Base-by-base conservation (phyloP, 30 jellyfish, hydroid and myxozoan species). In the Haliclystus octoradiatus region DNA sequence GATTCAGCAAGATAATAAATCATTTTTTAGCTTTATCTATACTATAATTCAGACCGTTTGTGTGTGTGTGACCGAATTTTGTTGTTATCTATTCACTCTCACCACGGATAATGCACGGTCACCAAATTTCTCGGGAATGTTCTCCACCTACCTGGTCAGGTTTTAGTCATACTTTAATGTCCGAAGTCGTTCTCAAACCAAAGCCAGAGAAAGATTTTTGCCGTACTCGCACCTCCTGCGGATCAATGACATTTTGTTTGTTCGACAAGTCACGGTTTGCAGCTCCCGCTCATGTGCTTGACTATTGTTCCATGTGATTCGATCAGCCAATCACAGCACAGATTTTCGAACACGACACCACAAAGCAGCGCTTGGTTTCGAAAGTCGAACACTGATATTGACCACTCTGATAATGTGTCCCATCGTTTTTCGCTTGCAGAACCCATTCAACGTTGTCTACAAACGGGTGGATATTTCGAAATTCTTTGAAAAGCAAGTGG, bases 311-410 rank as follows among this genome's bases (percentile, higher is more conserved):
- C 57, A 40, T 5, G 19, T 40, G 57, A 40, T 40, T 40, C 57
- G 57, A 5, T 40, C 57, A 40, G 57, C 57, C 57, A 40, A 40
- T 40, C 57, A 40, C 9, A 40, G 19, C 57, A 19, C 57, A 9
- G 57, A 5, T n/a, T n/a, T 40, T 40, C 14, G 14, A 40, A 40
- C 57, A 40, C 9, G 57, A 40, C 57, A 40, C 57, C 57, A 19
- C 57, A 40, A 40, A 40, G n/a, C 57, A 40, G 57, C 57, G 57
- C 57, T 40, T 40, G 57, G 14, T 40, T 40, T 40, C 57, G 57
- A 40, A 40, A 40, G 57, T 40, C 57, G 57, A 40, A 40, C 57
- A 40, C n/a, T 40, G 19, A 40, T 40, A 19, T 40, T 40, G 57
- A 40, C 57, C 9, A 40, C 19, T 9, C 19, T 40, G 57, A 9